Percentiles rank a stretch among this genome's conserved stretches.
These are phyloP conservation scores for Hyla sarda DNA, from an alignment of 2,113 vertebrate species.

Conservation along the genomic window DNA sequence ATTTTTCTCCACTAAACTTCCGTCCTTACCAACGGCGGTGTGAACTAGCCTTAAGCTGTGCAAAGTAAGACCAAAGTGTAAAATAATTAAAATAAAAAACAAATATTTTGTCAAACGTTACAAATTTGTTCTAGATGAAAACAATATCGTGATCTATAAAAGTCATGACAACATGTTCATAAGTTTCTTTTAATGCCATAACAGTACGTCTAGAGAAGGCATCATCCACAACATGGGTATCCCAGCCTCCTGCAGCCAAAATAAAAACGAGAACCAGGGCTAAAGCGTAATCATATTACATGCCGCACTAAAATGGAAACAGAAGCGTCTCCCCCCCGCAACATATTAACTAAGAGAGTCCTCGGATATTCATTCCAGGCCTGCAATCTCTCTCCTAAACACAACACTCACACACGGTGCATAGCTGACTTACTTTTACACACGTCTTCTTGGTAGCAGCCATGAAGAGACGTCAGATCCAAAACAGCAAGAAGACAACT, in stretches of 20 bases:
- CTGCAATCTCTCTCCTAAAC: not conserved
- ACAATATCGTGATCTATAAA: no score
- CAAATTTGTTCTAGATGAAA: no score
- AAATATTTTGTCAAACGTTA: no score
- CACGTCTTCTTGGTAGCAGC: slow-evolving; percentile 29
- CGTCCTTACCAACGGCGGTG: no score
- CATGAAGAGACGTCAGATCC: slow-evolving; percentile 24
- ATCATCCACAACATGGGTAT: not conserved
- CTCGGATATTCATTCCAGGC: not conserved
- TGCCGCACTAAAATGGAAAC: not conserved
- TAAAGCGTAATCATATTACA: not conserved
- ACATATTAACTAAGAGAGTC: not conserved
- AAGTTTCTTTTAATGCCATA: not conserved
- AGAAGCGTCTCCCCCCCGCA: not conserved
- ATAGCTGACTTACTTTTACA: slow-evolving; percentile 9
- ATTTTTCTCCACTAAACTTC: no score
- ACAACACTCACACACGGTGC: not conserved
- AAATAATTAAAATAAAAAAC: no score
- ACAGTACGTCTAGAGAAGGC: not conserved
- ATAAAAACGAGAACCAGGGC: not conserved
- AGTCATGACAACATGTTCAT: not conserved
- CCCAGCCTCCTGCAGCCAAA: not conserved
- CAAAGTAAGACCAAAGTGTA: no score
- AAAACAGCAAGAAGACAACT: not conserved
- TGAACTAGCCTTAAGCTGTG: no score